phyloP scores from a whole-genome alignment of 2,797 vertebrate species.

The Sparus aurata region DNA sequence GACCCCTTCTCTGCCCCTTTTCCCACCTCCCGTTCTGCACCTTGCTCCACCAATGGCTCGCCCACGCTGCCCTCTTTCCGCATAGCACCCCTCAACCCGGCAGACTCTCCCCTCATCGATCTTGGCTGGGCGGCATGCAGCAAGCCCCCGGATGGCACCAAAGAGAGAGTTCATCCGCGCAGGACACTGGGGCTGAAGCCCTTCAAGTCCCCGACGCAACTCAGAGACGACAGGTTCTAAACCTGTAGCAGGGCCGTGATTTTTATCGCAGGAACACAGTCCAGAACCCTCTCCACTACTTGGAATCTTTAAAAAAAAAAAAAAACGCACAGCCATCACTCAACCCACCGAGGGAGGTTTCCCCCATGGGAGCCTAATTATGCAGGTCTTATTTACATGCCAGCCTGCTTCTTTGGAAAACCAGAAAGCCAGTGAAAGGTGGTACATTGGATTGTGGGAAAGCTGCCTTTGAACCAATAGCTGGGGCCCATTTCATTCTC shows the following conservation, averaged over 20 bases:
- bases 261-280: conserved; percentile 29
- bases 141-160: conserved; percentile 78
- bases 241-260: neutral
- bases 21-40: conserved; percentile 84
- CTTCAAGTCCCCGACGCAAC: conserved; percentile 84
- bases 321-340: conserved; percentile 19
- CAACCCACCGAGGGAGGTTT: conserved; percentile 21
- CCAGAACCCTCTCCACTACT: conserved; percentile 45
- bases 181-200: conserved; percentile 84
- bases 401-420: conserved; percentile 59
- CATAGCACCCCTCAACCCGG: conserved; percentile 77
- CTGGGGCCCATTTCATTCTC: conserved; percentile 59
- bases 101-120: conserved; percentile 83
- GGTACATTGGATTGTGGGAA: conserved; percentile 63
- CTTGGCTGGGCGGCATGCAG: conserved; percentile 78
- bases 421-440: conserved; percentile 52
- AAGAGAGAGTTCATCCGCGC: conserved; percentile 82
- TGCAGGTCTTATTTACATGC: conserved; percentile 50
- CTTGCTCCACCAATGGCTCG: conserved; percentile 86
- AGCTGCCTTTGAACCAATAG: conserved; percentile 67
- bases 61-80: conserved; percentile 83
- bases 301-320: too few relatives aligned
- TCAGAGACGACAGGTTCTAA: conserved; percentile 85
- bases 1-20: conserved; percentile 86
- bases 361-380: conserved; percentile 29